Percentiles rank a stretch among this genome's conserved stretches.
These are phyloP conservation scores for Notodonta dromedarius DNA, from an alignment of 2,888 invertebrate species.

Conservation along the genomic window DNA sequence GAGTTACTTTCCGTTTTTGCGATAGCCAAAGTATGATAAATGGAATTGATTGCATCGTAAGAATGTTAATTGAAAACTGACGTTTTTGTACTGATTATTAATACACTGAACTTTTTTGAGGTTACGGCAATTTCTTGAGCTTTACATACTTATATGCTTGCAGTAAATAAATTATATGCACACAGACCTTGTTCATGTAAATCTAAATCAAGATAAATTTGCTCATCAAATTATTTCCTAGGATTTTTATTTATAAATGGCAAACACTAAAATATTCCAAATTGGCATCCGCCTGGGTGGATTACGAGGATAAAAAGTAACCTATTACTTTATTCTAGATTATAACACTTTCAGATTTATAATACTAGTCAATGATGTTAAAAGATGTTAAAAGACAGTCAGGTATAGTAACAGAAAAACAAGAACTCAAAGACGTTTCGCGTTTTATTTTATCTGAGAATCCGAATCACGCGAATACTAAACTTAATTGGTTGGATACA, in stretches of 20 bases:
- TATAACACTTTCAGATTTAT: too few species aligned
- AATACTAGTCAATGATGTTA: too few species aligned
- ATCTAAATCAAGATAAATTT: not conserved
- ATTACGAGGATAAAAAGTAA: too few species aligned
- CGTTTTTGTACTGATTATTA: slow-evolving; percentile 24
- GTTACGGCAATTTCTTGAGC: not conserved
- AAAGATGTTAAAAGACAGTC: too few species aligned
- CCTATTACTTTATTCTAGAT: too few species aligned
- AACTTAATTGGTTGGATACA: slow-evolving; percentile 69
- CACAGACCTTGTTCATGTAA: not conserved
- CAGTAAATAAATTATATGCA: too few species aligned
- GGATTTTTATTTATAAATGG: too few species aligned
- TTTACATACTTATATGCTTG: not conserved
- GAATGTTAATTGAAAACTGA: slow-evolving; percentile 63
- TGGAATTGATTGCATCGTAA: slow-evolving; percentile 53
- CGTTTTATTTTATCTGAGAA: slow-evolving; percentile 52
- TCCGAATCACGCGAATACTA: slow-evolving; percentile 74
- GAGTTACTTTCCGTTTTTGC: slow-evolving; percentile 56
- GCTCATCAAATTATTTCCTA: not conserved
- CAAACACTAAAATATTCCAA: slow-evolving; percentile 4
- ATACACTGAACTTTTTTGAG: not conserved
- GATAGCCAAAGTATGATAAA: slow-evolving; percentile 62
- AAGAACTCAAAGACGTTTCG: slow-evolving; percentile 23
- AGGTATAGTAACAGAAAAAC: too few species aligned
- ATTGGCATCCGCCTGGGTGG: slow-evolving; percentile 3